Evolutionary conservation across 2,113 vertebrate genomes (phyloP).

Genomic region (Odontesthes bonariensis): DNA sequence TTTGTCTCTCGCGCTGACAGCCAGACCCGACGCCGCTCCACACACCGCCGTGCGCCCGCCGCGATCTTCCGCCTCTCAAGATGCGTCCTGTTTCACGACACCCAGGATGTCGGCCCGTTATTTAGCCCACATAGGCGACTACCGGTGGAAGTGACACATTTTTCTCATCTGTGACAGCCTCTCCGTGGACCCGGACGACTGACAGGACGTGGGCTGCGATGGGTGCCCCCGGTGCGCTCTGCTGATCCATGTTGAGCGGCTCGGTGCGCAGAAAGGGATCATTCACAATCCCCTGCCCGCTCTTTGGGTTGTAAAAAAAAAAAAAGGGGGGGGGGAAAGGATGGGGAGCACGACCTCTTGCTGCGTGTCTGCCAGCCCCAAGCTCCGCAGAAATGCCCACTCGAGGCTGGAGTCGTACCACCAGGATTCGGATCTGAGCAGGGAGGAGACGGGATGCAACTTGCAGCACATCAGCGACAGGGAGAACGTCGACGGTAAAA

Average conservation of each 20-base stretch:
- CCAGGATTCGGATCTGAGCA: constrained; percentile 71
- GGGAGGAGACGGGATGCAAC: constrained; percentile 66
- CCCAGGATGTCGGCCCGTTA: not conserved
- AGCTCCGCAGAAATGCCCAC: constrained; percentile 69
- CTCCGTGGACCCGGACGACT: constrained; percentile 6
- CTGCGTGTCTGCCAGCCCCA: constrained; percentile 73
- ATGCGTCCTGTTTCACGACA: constrained; percentile 15
- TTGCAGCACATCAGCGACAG: constrained; percentile 81
- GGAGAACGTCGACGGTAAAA: constrained; percentile 74
- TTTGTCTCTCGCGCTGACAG: constrained; percentile 39
- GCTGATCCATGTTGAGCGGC: constrained; percentile 34
- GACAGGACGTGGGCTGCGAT: constrained; percentile 32
- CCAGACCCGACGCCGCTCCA: constrained; percentile 8
- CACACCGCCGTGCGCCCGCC: not conserved
- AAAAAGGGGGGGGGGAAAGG: not conserved
- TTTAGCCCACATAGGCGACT: not conserved
- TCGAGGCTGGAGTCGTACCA: constrained; percentile 71
- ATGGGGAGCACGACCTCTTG: constrained; percentile 76
- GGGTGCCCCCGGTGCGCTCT: constrained; percentile 37
- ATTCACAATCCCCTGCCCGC: not conserved
- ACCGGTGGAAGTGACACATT: constrained; percentile 16
- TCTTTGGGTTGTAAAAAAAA: not conserved
- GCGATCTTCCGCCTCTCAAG: not conserved
- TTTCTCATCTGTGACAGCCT: constrained; percentile 3
- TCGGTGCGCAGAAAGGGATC: constrained; percentile 3